These are phyloP conservation scores for Tuta absoluta DNA, from an alignment of 2,888 invertebrate species.

Conservation along the genomic window DNA sequence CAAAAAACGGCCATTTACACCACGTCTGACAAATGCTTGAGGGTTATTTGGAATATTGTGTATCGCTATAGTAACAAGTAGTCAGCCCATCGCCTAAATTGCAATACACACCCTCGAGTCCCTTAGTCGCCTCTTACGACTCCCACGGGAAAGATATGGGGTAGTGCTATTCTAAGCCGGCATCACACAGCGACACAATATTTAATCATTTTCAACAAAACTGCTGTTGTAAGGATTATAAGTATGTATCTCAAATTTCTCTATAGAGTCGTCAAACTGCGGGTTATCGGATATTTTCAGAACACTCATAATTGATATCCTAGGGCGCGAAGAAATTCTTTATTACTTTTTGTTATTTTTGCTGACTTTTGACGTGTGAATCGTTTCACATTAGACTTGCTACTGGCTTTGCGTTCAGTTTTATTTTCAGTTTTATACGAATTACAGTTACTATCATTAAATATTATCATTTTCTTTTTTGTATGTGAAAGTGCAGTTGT, in stretches of 20 bases:
- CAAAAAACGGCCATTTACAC: too few species aligned
- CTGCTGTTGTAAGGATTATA: constrained; percentile 32
- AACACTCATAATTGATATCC: constrained; percentile 33
- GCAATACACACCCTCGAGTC: too few species aligned
- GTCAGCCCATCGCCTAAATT: too few species aligned
- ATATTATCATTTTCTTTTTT: constrained; percentile 22
- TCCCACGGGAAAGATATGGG: too few species aligned
- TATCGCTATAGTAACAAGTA: too few species aligned
- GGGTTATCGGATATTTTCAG: constrained; percentile 28
- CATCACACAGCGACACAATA: too few species aligned
- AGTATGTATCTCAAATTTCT: constrained; percentile 34
- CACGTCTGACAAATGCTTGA: too few species aligned
- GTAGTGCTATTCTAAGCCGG: too few species aligned
- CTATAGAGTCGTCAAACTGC: constrained; percentile 32
- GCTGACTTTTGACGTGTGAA: background rate
- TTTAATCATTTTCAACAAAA: constrained; percentile 35
- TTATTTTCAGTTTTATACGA: constrained; percentile 3
- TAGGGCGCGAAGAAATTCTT: constrained; percentile 29
- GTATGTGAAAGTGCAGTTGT: constrained; percentile 19
- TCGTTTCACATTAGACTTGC: background rate
- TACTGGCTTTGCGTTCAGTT: background rate
- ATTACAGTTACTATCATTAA: constrained; percentile 12
- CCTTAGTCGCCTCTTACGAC: too few species aligned
- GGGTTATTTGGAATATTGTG: too few species aligned
- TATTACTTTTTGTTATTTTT: constrained; percentile 28